phyloP scores from a whole-genome alignment of 1,140 invertebrate species.

The Listronotus oregonensis region DNA sequence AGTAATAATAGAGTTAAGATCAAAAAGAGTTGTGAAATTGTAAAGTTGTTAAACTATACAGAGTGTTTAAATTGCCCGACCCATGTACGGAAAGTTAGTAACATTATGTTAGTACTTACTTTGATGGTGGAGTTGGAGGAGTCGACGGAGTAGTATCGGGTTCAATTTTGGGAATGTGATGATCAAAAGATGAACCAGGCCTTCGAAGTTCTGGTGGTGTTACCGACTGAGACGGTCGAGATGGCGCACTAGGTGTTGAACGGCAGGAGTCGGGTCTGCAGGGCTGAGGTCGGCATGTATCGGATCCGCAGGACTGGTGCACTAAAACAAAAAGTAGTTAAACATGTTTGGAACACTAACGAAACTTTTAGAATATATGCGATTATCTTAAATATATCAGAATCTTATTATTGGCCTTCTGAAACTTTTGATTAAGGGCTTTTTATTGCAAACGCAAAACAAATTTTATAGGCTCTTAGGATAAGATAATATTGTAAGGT shows the following conservation, averaged over 20 bases:
- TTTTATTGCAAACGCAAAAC: no score
- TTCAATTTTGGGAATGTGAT: constrained; percentile 62
- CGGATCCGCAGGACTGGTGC: constrained; percentile 53
- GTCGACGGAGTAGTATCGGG: constrained; percentile 58
- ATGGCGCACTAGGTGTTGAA: constrained; percentile 3
- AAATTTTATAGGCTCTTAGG: no score
- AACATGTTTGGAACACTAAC: background rate
- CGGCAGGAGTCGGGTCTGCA: constrained; percentile 11
- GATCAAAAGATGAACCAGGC: constrained; percentile 51
- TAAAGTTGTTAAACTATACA: no score
- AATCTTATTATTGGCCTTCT: no score
- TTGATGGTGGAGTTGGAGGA: constrained; percentile 44
- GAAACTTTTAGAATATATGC: background rate
- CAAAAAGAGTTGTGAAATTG: no score
- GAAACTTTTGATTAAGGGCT: no score
- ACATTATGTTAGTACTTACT: constrained; percentile 19
- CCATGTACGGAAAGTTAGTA: no score
- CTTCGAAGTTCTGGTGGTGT: constrained; percentile 47
- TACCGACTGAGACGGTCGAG: constrained; percentile 45
- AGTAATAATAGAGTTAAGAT: no score
- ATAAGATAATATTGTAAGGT: no score
- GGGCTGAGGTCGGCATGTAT: constrained; percentile 46
- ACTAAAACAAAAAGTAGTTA: constrained; percentile 2
- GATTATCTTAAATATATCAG: no score
- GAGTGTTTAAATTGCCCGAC: no score